Evolutionary conservation across 2,888 invertebrate genomes (phyloP), one percentile per base, ranked within the genome.

Genomic region (Lacanobia wlatinum): DNA sequence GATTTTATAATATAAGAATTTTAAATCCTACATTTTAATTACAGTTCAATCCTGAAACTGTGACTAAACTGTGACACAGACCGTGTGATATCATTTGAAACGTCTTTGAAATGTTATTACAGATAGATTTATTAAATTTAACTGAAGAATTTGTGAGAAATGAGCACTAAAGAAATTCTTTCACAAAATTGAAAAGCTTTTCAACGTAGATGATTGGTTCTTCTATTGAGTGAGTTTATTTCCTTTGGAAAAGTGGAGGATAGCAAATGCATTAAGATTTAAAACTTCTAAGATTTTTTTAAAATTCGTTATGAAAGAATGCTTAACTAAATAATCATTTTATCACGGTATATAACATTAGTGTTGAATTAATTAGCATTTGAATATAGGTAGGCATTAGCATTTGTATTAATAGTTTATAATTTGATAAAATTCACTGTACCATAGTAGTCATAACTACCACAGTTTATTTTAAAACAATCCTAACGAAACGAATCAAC

Each of bases 81-180:
- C 56, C 6, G 7, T 16, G 28, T 43, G 1, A 0, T 16, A 10
- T 16, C 52, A 63, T 21, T 52, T 12, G 28, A 5, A 28, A 14
- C 3, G 6, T 10, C 8, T 75, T 46, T 38, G 21, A 28, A 43
- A 46, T 40, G 18, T 46, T 38, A 61, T 18, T 10, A 56, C 0
- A 5, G 9, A 4, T 7, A 16, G n/a, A 56, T 38, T 23, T 8
- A 64, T 21, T 46, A 1, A 14, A 21, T n/a, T 58, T 6, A 6
- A 21, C 16, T 48, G 18, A 56, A n/a, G 7, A 23, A 6, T 75
- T 43, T 58, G 16, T 46, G n/a, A 23, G 34, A 46, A 67, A 76
- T 34, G n/a, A n/a, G 48, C 2, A 10, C 21, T 8, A 12, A 16
- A 23, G 16, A 76, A 58, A 50, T 34, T 50, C 43, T 0, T 43